Evolutionary conservation across 2,888 invertebrate genomes (phyloP).

Genomic region (Bombyx huttoni): DNA sequence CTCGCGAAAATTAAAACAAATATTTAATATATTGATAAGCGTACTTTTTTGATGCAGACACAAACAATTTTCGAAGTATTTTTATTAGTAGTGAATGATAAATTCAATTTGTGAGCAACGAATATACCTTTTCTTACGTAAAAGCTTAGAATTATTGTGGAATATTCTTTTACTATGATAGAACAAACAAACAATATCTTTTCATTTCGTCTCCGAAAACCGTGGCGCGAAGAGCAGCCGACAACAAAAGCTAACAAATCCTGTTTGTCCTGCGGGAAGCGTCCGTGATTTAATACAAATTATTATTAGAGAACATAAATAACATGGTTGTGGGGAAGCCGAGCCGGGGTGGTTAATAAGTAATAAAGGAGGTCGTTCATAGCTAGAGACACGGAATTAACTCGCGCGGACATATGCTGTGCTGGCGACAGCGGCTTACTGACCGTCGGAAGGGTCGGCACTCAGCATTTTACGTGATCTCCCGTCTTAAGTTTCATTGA

Average conservation of each 20-base stretch:
- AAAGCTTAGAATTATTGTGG: not conserved
- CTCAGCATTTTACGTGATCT: too few relatives aligned
- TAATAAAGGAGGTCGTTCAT: conserved; percentile 71
- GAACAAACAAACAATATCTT: conserved; percentile 40
- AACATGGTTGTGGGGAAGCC: conserved; percentile 47
- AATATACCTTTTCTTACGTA: too few relatives aligned
- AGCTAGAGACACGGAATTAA: conserved; percentile 47
- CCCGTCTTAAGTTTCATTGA: too few relatives aligned
- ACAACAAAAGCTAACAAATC: conserved; percentile 69
- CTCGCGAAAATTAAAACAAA: too few relatives aligned
- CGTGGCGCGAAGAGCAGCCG: conserved; percentile 27
- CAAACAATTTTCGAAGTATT: too few relatives aligned
- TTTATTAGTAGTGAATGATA: too few relatives aligned
- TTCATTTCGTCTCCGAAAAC: conserved; percentile 35
- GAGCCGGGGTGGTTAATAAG: conserved; percentile 57
- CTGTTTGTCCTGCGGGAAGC: conserved; percentile 62
- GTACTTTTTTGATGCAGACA: too few relatives aligned
- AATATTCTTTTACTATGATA: not conserved
- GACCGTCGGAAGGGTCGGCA: conserved; percentile 10
- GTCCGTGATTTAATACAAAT: conserved; percentile 71
- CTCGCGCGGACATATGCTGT: conserved; percentile 42
- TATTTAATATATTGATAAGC: too few relatives aligned
- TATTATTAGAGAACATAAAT: conserved; percentile 72
- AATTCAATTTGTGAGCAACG: too few relatives aligned
- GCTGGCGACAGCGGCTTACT: conserved; percentile 16